Percentiles rank a stretch among this genome's conserved stretches.
Evolutionary conservation across 2,113 vertebrate species (phyloP).

Genomic region (Murina feae): DNA sequence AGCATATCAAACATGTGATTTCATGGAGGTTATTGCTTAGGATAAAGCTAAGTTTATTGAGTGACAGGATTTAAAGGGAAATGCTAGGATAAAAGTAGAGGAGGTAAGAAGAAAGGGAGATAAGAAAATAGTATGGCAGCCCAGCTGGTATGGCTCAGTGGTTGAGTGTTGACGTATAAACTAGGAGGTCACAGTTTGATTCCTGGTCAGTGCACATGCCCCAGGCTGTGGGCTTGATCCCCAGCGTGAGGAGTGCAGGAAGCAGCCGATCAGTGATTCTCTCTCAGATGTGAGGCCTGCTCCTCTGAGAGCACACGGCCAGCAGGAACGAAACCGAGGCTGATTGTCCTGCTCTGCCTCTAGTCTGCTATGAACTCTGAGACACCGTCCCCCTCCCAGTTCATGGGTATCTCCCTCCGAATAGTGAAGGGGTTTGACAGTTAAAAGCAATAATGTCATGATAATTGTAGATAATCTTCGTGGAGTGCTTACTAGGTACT

Average conservation of each 20-base stretch:
- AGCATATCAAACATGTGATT: conserved; percentile 11
- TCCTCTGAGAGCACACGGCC: background rate
- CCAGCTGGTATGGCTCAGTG: too few species aligned
- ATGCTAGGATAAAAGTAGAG: background rate
- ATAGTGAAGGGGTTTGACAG: background rate
- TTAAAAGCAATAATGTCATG: background rate
- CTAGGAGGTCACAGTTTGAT: too few species aligned
- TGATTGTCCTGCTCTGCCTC: background rate
- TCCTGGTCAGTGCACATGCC: too few species aligned
- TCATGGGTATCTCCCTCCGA: background rate
- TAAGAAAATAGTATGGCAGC: background rate
- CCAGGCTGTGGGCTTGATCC: too few species aligned
- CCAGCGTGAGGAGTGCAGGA: too few species aligned
- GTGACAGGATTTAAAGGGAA: conserved; percentile 33
- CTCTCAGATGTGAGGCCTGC: background rate
- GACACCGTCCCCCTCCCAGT: background rate
- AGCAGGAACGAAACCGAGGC: background rate
- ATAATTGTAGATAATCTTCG: background rate
- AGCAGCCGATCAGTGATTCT: too few species aligned
- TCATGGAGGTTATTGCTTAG: conserved; percentile 32
- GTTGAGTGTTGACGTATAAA: too few species aligned
- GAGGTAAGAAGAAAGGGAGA: background rate
- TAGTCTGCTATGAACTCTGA: background rate
- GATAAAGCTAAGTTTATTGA: conserved; percentile 7
- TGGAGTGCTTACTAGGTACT: background rate